A percentile compares a stretch with the other conserved stretches of the same genome.
phyloP scores from a whole-genome alignment of 2,888 invertebrate species.

The Phengaris alcon region DNA sequence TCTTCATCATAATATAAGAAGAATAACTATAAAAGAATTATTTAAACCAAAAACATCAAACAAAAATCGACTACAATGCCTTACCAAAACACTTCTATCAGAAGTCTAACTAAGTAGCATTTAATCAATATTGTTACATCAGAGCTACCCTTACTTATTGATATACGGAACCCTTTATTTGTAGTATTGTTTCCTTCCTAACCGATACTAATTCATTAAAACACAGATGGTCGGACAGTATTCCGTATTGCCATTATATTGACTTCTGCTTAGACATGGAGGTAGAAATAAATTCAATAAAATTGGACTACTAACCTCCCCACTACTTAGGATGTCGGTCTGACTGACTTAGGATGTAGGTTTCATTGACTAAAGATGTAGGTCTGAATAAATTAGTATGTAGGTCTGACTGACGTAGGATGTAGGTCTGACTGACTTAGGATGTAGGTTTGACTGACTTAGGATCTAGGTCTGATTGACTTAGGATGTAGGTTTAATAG shows the following conservation, averaged over 20 bases:
- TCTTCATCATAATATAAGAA: too few relatives aligned
- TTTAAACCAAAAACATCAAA: neutral
- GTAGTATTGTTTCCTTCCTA: conserved; percentile 72
- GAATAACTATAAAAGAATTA: neutral
- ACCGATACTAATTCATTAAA: conserved; percentile 68
- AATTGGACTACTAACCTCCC: neutral
- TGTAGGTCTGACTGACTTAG: too few relatives aligned
- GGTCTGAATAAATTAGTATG: too few relatives aligned
- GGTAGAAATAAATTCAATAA: neutral
- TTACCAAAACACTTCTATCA: neutral
- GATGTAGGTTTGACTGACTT: too few relatives aligned
- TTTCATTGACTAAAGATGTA: too few relatives aligned
- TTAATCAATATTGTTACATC: conserved; percentile 4
- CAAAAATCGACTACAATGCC: neutral
- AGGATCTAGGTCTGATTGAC: too few relatives aligned
- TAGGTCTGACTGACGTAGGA: too few relatives aligned
- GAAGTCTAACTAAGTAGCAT: neutral
- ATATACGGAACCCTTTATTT: conserved; percentile 72
- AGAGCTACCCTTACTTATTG: conserved; percentile 52
- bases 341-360: too few relatives aligned
- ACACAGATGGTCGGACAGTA: conserved; percentile 37
- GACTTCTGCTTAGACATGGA: neutral
- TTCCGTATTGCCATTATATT: neutral
- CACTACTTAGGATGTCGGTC: too few relatives aligned
- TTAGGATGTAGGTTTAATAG: too few relatives aligned